A percentile compares a stretch with the other conserved stretches of the same genome.
Conservation (phyloP, 2,797 vertebrate species). For the Enteromius viviparus region DNA sequence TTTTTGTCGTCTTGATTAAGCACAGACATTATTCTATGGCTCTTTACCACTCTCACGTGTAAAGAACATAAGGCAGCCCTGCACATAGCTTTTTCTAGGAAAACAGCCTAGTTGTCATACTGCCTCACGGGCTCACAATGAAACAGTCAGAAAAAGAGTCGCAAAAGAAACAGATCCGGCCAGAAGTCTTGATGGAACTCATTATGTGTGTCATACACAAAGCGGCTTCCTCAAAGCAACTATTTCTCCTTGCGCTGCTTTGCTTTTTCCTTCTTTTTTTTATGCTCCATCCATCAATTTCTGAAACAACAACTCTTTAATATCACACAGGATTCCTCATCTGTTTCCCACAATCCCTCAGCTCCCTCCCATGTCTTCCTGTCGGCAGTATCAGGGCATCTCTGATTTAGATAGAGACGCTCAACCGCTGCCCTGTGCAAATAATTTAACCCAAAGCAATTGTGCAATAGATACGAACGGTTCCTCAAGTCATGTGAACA, state of each 20-base stretch:
- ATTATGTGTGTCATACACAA: slow-evolving; percentile 43
- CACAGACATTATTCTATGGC: neutral
- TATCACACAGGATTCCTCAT: slow-evolving; percentile 32
- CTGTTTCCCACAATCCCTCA: slow-evolving; percentile 50
- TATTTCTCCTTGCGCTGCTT: slow-evolving; percentile 17
- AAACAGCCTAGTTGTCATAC: neutral
- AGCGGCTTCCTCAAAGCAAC: slow-evolving; percentile 38
- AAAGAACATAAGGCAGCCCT: too few relatives aligned
- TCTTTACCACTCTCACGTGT: neutral
- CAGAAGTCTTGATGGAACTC: slow-evolving; percentile 46
- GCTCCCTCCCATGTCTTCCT: slow-evolving; percentile 15
- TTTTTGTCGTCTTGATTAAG: neutral
- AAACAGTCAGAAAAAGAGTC: neutral
- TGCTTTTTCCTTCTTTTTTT: slow-evolving; percentile 11
- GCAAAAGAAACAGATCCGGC: neutral
- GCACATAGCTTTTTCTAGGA: neutral
- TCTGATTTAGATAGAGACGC: slow-evolving; percentile 9
- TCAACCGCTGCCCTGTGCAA: neutral
- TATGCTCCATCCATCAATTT: slow-evolving; percentile 42
- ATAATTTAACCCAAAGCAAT: neutral
- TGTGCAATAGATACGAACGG: neutral
- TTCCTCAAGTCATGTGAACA: neutral
- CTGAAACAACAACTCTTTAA: slow-evolving; percentile 50
- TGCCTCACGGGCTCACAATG: neutral
- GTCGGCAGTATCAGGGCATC: slow-evolving; percentile 28